phyloP scores from a whole-genome alignment of 30 jellyfish, hydroid and myxozoan species.

The Turritopsis rubra region DNA sequence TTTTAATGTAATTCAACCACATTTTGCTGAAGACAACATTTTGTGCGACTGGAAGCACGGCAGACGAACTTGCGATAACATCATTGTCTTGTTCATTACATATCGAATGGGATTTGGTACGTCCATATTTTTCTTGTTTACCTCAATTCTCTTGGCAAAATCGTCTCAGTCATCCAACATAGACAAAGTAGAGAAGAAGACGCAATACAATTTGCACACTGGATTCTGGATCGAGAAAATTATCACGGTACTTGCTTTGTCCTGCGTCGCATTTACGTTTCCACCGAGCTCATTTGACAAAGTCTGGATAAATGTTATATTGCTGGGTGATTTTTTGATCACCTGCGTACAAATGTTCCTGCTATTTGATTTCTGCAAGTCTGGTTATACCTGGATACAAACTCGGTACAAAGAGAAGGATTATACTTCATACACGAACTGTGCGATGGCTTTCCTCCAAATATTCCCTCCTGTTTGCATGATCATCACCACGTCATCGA shows the following conservation, averaged over 20 bases:
- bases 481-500: neutral
- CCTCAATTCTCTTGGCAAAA: slow-evolving; percentile 42
- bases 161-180: neutral
- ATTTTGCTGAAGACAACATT: slow-evolving; percentile 55
- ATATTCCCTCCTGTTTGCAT: neutral
- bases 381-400: neutral
- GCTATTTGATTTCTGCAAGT: slow-evolving; percentile 44
- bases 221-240: slow-evolving; percentile 96
- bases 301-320: slow-evolving; percentile 49
- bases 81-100: slow-evolving; percentile 44
- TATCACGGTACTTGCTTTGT: slow-evolving; percentile 41
- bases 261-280: slow-evolving; percentile 65
- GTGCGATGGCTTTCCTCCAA: neutral
- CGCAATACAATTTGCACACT: slow-evolving; percentile 40
- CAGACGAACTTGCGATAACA: slow-evolving; percentile 47
- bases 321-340: slow-evolving; percentile 29
- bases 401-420: neutral
- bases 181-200: neutral
- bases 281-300: slow-evolving; percentile 80
- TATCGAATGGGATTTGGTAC: slow-evolving; percentile 77
- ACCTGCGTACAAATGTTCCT: slow-evolving; percentile 33
- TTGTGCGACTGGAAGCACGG: slow-evolving; percentile 56
- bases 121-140: slow-evolving; percentile 36
- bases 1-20: slow-evolving; percentile 30
- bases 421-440: neutral